Evolutionary conservation across 2,888 invertebrate species (phyloP).

Genomic region (Cerastis leucographa): DNA sequence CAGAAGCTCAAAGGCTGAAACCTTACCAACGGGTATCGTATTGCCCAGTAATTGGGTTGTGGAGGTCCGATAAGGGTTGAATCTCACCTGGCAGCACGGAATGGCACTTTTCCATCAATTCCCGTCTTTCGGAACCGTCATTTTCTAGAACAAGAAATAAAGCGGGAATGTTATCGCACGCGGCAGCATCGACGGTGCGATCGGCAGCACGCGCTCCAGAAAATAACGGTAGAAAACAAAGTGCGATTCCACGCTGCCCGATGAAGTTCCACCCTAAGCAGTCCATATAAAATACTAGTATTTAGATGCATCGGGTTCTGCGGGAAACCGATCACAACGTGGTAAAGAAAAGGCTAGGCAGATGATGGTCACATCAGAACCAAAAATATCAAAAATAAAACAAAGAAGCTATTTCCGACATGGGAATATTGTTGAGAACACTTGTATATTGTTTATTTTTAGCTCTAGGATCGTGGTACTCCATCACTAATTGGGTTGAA

Average conservation of each 20-base stretch:
- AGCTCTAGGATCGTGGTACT: constrained; percentile 16
- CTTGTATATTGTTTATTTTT: constrained; percentile 14
- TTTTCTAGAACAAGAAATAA: background rate
- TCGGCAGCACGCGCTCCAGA: background rate
- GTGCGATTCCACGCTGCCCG: background rate
- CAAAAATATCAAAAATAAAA: background rate
- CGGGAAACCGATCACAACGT: too few species aligned
- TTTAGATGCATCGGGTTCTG: too few species aligned
- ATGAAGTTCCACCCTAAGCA: background rate
- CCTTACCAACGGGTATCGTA: background rate
- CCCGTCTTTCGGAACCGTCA: background rate
- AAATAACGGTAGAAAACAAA: too few species aligned
- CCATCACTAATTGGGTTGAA: constrained; percentile 39
- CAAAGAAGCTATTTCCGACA: background rate
- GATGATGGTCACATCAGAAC: background rate
- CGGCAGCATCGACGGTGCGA: too few species aligned
- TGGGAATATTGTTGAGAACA: constrained; percentile 4
- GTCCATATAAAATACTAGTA: too few species aligned
- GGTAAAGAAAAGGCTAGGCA: too few species aligned
- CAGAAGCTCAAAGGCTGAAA: background rate
- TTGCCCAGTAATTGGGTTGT: background rate
- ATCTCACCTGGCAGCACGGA: background rate
- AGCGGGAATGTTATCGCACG: background rate
- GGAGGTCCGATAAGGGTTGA: background rate
- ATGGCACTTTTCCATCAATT: background rate